These are phyloP conservation scores for Actinernus sp. DNA, from an alignment of 92 coral and sea anemone species.

Conservation along the genomic window DNA sequence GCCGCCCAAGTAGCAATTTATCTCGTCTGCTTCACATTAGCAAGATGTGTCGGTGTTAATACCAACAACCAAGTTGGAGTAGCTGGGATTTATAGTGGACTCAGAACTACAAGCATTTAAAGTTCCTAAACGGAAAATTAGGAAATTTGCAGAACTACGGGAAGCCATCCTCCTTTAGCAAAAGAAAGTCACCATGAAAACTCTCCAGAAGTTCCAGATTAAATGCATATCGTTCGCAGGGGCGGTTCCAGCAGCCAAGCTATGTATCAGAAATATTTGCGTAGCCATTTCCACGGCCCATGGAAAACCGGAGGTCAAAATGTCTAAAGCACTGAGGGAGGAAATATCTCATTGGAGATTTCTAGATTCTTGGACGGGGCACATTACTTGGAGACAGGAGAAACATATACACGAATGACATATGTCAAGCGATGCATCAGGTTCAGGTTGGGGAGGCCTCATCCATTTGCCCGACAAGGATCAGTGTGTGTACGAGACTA, in stretches of 20 bases:
- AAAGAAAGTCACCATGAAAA: too few species aligned
- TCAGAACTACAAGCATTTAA: too few species aligned
- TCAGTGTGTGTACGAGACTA: constrained; percentile 8
- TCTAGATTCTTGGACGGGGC: constrained; percentile 23
- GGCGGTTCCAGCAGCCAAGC: constrained; percentile 11
- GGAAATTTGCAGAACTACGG: too few species aligned
- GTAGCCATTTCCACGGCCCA: not conserved
- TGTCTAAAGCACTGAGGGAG: not conserved
- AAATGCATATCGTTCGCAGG: constrained; percentile 6
- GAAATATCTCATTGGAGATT: constrained; percentile 14
- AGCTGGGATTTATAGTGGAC: too few species aligned
- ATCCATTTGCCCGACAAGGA: constrained; percentile 10
- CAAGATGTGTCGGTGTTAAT: too few species aligned
- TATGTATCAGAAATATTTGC: constrained; percentile 4
- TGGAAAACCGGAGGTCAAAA: too few species aligned
- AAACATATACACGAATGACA: constrained; percentile 6
- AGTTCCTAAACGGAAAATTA: too few species aligned
- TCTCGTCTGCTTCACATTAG: too few species aligned
- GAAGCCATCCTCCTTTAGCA: too few species aligned
- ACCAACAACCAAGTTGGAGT: too few species aligned
- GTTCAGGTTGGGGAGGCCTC: constrained; percentile 29
- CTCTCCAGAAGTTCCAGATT: constrained; percentile 12
- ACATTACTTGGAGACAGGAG: constrained; percentile 38
- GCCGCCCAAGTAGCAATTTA: too few species aligned
- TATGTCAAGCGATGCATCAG: constrained; percentile 37